A percentile compares a stretch with the other conserved stretches of the same genome.
Evolutionary conservation across 1,140 invertebrate genomes (phyloP).

Genomic region (Drosophila mayri): DNA sequence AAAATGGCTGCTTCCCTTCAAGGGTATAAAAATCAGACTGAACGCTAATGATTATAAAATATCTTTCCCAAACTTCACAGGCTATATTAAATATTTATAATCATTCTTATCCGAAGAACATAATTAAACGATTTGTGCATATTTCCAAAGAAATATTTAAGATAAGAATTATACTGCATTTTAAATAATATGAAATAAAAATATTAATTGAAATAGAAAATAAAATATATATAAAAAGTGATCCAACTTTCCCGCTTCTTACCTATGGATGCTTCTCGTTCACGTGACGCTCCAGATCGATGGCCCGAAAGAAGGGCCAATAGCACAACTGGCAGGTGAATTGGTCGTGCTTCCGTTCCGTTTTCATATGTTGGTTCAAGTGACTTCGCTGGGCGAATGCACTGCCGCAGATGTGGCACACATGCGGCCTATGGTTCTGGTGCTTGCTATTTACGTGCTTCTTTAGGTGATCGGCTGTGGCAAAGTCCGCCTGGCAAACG

Average conservation of each 20-base stretch:
- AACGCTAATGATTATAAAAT: too few species aligned
- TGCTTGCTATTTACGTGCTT: conserved; percentile 60
- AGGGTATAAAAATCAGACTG: too few species aligned
- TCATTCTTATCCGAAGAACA: too few species aligned
- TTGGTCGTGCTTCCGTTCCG: conserved; percentile 31
- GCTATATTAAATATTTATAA: too few species aligned
- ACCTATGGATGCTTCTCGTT: conserved; percentile 24
- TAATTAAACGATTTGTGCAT: too few species aligned
- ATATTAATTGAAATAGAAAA: too few species aligned
- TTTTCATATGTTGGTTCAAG: conserved; percentile 47
- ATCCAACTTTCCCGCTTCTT: neutral
- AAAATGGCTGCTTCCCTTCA: too few species aligned
- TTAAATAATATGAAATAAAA: too few species aligned
- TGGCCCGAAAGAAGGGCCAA: conserved; percentile 56
- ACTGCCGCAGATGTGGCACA: conserved; percentile 55
- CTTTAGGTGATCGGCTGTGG: conserved; percentile 63
- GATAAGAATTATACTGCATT: too few species aligned
- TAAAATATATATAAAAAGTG: neutral
- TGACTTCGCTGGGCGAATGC: conserved; percentile 56
- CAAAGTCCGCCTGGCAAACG: conserved; percentile 55
- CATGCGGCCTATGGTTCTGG: conserved; percentile 20
- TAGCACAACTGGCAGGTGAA: conserved; percentile 46
- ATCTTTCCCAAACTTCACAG: too few species aligned
- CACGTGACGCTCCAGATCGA: conserved; percentile 57
- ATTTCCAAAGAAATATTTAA: too few species aligned